Base-by-base conservation (phyloP, 1,140 invertebrate genomes). In the Laupala kohalensis region DNA sequence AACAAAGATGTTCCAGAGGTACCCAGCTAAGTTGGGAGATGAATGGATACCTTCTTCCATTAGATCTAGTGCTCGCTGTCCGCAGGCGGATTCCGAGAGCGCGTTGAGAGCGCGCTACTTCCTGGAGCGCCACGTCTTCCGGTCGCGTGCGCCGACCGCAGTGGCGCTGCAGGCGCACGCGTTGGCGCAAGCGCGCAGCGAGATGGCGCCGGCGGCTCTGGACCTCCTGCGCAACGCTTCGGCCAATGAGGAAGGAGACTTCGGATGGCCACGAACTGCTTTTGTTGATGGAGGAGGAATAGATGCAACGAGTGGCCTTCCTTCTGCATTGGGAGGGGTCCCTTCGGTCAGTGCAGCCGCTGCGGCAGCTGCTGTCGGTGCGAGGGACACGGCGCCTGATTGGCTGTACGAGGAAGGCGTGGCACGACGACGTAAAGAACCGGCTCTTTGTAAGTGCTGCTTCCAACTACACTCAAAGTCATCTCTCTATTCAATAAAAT, bases 171-270 rank as follows among this genome's bases (percentile, higher is more conserved):
- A 85, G 9, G 82, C 84, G 2, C 78, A 86, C 64, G 85, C 84
- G 5, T 75, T 87, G 25, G 83, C 86, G 25, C 75, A 86, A 67
- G 79, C 84, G 0, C 83, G 83, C 75, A 87, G 86, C 76, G 80
- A 84, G 0, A 76, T 83, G 29, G 80, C 85, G 9, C 78, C 81
- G 0, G 83, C 83, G 78, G 85, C 85, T 0, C 77, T 87, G 2
- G 77, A 82, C 24, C 84, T 84, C 72, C 76, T 88, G 65, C 77
- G 80, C 62, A 86, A 86, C 73, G 82, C 83, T 0, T 87, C 86
- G 0, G 87, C 85, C 0, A 86, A 86, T 6, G 85, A 87, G 78
- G 86, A 87, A 75, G 86, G 85, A 5, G 86, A 87, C 71, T 87
- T 88, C 74, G 86, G 86, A 63, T 88, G 86, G 86, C 85, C 86